Evolutionary conservation across 2,888 invertebrate genomes (phyloP).

Genomic region (Drosophila seclusa): DNA sequence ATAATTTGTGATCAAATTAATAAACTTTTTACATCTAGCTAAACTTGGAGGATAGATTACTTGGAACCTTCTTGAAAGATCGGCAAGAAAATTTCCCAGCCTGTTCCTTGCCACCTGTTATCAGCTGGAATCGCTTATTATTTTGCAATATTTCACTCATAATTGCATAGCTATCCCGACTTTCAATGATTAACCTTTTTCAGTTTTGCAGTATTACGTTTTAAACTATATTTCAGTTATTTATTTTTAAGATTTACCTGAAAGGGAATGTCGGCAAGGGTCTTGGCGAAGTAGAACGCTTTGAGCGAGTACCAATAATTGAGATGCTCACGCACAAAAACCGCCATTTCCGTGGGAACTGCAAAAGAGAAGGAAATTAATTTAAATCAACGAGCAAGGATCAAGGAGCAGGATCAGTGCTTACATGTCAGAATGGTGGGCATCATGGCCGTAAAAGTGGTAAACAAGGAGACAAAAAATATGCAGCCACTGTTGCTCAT

Average conservation of each 20-base stretch:
- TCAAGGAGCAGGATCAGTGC: conserved; percentile 75
- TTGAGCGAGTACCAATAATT: conserved; percentile 99
- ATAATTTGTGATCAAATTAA: no score
- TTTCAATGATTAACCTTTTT: conserved; percentile 87
- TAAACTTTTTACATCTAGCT: no score
- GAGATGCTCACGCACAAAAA: conserved; percentile 96
- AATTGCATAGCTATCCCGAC: no score
- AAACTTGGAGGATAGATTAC: no score
- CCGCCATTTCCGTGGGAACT: conserved; percentile 98
- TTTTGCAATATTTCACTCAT: no score
- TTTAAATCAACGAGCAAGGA: not conserved
- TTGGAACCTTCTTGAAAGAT: no score
- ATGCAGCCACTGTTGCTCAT: conserved; percentile 98
- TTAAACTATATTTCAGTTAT: no score
- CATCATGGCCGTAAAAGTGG: conserved; percentile 99
- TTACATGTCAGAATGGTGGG: conserved; percentile 98
- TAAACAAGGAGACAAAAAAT: conserved; percentile 97
- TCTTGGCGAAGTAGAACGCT: conserved; percentile 98
- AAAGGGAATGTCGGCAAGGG: conserved; percentile 97
- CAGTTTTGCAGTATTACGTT: no score
- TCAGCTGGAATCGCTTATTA: no score
- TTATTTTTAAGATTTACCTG: conserved; percentile 85
- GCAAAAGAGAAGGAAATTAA: conserved; percentile 66
- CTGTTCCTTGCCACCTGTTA: no score
- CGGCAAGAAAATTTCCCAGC: no score